Evolutionary conservation across 2,888 invertebrate genomes (phyloP), one percentile per base, ranked within the genome.

Genomic region (Syrista parreyssii): DNA sequence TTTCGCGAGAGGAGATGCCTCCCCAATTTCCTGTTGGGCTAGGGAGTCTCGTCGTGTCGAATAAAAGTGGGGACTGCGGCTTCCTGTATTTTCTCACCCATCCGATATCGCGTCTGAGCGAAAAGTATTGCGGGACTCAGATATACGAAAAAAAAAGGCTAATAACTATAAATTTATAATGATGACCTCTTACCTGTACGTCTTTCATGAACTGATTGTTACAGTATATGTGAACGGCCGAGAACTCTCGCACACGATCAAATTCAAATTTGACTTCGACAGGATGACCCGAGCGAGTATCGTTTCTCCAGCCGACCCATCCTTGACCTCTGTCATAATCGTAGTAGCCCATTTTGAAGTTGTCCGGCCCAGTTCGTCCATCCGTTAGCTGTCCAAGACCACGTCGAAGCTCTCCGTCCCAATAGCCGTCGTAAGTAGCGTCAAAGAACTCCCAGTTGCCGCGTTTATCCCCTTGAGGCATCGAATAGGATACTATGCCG

Each of bases 241-340:
- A 95, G 92, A 98, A 98, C 92, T 98, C 97, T 31, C 97, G 93
- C 79, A 97, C 95, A 88, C 94, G 94, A 89, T 98, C 97, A 92
- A 98, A 98, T 91, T 97, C 97, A 92, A 96, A 96, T 79, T 93
- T 93, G 84, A 96, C 93, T 85, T 95, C 94, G 0, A 96, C 94
- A 0, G 95, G 94, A 85, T 93, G 92, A 40, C 92, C 92, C 72
- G 93, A 92, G 4, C 95, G 92, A 3, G 95, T 94, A 89, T 96
- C 96, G 91, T 96, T 96, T 87, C 95, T 94, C 98, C 98, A 98
- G 1, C 98, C 98, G 40, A 98, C 95, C 98, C 98, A 98, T 75
- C 97, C 96, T 87, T 96, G 96, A 89, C 92, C 93, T 85, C 93
- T 92, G 75, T 93, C 93, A 79, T 92, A 91, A 77, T 91, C 95